Conservation (phyloP, 2,113 vertebrate species). For the Bagarius yarrelli region DNA sequence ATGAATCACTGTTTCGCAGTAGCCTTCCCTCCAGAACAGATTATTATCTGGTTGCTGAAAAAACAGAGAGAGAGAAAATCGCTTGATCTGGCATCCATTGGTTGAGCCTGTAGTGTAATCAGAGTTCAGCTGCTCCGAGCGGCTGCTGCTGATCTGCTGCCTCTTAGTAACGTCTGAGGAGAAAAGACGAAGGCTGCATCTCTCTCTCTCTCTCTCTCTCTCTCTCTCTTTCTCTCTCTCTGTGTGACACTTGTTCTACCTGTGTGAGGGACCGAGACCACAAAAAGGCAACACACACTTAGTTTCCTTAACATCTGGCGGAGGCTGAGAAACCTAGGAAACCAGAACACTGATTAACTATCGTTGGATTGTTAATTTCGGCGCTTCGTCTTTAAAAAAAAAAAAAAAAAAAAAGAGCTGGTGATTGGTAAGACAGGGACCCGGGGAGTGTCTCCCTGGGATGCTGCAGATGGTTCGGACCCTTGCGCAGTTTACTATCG, state of each 20-base stretch:
- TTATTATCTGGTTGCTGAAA: constrained; percentile 40
- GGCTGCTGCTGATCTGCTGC: constrained; percentile 61
- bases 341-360: neutral
- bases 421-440: constrained; percentile 5
- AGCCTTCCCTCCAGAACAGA: constrained; percentile 9
- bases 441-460: constrained; percentile 60
- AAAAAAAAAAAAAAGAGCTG: neutral
- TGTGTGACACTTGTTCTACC: constrained; percentile 34
- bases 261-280: neutral
- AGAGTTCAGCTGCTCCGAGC: constrained; percentile 48
- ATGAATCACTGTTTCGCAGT: constrained; percentile 3
- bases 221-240: constrained; percentile 32
- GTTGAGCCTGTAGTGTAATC: constrained; percentile 60
- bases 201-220: constrained; percentile 18
- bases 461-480: constrained; percentile 99
- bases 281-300: neutral
- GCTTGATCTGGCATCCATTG: constrained; percentile 62
- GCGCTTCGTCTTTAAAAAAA: too few species aligned
- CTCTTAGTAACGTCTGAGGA: constrained; percentile 66
- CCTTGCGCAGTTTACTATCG: constrained; percentile 96
- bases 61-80: neutral
- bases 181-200: constrained; percentile 56
- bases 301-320: neutral
- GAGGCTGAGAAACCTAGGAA: neutral
- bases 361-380: neutral